Conservation (phyloP, 2,797 vertebrate species). For the Chrosomus eos region DNA sequence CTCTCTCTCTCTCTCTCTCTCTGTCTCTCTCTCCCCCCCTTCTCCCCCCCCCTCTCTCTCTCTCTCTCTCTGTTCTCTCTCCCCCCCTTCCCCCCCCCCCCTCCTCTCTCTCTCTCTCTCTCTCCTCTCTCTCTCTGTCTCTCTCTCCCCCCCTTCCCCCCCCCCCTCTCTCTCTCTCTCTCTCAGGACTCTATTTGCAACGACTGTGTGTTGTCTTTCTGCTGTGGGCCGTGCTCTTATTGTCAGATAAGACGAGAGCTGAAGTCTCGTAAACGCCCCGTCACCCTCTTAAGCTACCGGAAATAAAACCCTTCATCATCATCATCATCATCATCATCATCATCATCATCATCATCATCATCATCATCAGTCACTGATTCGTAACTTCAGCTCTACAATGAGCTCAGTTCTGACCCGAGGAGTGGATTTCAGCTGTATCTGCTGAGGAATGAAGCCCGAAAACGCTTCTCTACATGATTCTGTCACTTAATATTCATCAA, state of each 20-base stretch:
- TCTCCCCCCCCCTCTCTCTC: no score
- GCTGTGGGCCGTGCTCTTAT: slow-evolving; percentile 74
- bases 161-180: background rate
- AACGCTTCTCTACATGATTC: background rate
- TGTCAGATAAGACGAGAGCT: slow-evolving; percentile 76
- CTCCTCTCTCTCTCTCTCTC: no score
- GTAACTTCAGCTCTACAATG: background rate
- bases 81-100: no score
- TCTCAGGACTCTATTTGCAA: slow-evolving; percentile 71
- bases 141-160: no score
- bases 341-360: no score
- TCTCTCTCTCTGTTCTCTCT: no score
- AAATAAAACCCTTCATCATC: slow-evolving; percentile 39
- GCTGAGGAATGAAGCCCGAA: slow-evolving; percentile 27
- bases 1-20: no score
- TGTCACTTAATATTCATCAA: background rate
- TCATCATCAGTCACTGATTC: background rate
- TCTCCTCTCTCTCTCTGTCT: no score
- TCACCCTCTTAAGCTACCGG: slow-evolving; percentile 58
- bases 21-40: no score
- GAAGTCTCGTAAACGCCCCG: slow-evolving; percentile 57
- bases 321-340: no score
- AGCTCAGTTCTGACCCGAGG: slow-evolving; percentile 26
- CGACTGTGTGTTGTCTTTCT: slow-evolving; percentile 68
- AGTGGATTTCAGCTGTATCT: slow-evolving; percentile 1